These are phyloP conservation scores for Onthophagus taurus DNA, from an alignment of 1,140 invertebrate genomes.

Conservation along the genomic window DNA sequence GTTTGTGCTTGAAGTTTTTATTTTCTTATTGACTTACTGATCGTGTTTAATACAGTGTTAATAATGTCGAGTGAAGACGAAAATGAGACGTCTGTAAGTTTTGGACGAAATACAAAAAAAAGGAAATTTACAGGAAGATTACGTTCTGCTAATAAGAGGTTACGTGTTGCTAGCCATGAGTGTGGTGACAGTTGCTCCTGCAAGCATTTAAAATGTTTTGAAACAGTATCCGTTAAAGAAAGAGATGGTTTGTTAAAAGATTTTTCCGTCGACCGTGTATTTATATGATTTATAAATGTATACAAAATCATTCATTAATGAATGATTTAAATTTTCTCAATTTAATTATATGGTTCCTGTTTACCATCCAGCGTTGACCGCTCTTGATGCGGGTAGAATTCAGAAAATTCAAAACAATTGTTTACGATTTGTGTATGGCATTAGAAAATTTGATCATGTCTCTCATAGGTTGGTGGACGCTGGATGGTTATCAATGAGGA, in stretches of 20 bases:
- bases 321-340: no score
- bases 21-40: conserved; percentile 4
- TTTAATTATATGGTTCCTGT: conserved; percentile 7
- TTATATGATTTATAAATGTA: no score
- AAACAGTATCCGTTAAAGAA: conserved; percentile 8
- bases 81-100: conserved; percentile 1
- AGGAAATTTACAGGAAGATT: conserved; percentile 1
- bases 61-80: conserved; percentile 6
- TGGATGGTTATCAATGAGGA: conserved; percentile 2
- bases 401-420: conserved; percentile 9
- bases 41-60: conserved; percentile 1
- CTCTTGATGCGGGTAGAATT: neutral
- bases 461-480: conserved; percentile 4
- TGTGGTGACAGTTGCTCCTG: no score
- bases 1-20: conserved; percentile 8
- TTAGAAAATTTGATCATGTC: conserved; percentile 8
- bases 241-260: conserved; percentile 7
- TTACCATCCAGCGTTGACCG: neutral
- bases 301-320: no score
- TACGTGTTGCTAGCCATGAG: conserved; percentile 2
- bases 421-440: conserved; percentile 3
- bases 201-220: conserved; percentile 1
- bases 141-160: conserved; percentile 4
- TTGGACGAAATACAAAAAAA: conserved; percentile 6
- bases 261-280: no score